Base-by-base conservation (phyloP, 2,113 vertebrate genomes). In the Alexandromys fortis region DNA sequence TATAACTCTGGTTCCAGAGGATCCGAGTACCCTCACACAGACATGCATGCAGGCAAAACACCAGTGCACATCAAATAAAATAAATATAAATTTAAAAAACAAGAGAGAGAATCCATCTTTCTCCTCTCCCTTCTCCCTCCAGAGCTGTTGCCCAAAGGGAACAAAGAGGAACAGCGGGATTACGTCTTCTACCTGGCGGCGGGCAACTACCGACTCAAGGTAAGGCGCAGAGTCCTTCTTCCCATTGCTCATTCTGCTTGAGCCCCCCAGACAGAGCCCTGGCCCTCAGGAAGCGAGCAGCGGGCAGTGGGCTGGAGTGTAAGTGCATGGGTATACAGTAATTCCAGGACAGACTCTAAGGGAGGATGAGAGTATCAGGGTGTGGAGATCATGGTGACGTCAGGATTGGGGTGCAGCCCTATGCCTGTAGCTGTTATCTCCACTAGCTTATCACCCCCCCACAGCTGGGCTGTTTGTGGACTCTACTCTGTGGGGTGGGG, bases 191-290 rank as follows among this genome's bases (percentile, higher is more conserved):
- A 99, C 97, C 98, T 99, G 83, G 98, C 98, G 0, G 99, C 99
- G 97, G 99, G 99, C 86, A 99, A 99, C 98, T 99, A 99, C 98
- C 98, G 99, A 97, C 98, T 99, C 70, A 99, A 99, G 98, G 99
- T 99, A 55, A 98, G 79, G 81, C 0, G 26, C n/a, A 24, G n/a
- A 78, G 7, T 42, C 22, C 79, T 47, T 30, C 14, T 52, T 30
- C 16, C 38, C 85, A 4, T 3, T 21, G 24, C 11, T 33, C 42
- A 3, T 0, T 68, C 73, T 35, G 1, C n/a, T 1, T 33, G 6
- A 16, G 19, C 17, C 35, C 24, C 75, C 65, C 55, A 17, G 73
- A 38, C 33, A 24, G 78, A 63, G 12, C 78, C 33, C 55, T 17
- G 38, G 35, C 26, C 9, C 1, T 22, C 35, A 12, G 52, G 38